Percentiles rank a stretch among this genome's conserved stretches.
phyloP scores from a whole-genome alignment of 2,888 invertebrate species.

The Muscina levida region DNA sequence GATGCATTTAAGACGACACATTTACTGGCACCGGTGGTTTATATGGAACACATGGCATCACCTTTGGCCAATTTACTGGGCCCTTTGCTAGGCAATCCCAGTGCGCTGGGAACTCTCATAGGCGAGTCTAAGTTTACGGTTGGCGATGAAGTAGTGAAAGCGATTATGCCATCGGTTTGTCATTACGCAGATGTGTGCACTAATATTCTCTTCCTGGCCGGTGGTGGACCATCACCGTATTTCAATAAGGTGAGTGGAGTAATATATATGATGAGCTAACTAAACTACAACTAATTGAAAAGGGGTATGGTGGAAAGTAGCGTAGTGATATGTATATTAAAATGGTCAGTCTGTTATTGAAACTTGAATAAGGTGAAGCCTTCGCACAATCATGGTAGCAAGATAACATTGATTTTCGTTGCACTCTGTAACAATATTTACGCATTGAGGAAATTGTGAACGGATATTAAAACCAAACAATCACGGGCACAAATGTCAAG shows the following conservation, averaged over 20 bases:
- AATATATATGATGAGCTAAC: no score
- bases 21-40: slow-evolving; percentile 68
- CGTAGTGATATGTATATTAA: no score
- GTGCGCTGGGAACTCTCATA: not conserved
- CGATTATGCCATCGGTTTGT: not conserved
- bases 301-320: no score
- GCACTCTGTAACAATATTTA: no score
- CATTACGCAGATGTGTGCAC: not conserved
- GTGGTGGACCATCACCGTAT: not conserved
- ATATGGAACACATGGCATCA: slow-evolving; percentile 77
- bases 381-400: no score
- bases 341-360: no score
- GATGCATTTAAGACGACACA: slow-evolving; percentile 67
- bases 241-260: not conserved
- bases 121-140: not conserved
- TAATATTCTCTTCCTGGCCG: not conserved
- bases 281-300: no score
- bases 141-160: not conserved
- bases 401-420: no score
- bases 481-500: no score
- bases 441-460: no score
- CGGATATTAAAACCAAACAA: no score
- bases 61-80: not conserved
- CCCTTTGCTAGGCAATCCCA: not conserved
- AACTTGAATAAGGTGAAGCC: no score